These are phyloP conservation scores for Falco novaeseelandiae DNA, from an alignment of 2,797 vertebrate species.

Conservation along the genomic window DNA sequence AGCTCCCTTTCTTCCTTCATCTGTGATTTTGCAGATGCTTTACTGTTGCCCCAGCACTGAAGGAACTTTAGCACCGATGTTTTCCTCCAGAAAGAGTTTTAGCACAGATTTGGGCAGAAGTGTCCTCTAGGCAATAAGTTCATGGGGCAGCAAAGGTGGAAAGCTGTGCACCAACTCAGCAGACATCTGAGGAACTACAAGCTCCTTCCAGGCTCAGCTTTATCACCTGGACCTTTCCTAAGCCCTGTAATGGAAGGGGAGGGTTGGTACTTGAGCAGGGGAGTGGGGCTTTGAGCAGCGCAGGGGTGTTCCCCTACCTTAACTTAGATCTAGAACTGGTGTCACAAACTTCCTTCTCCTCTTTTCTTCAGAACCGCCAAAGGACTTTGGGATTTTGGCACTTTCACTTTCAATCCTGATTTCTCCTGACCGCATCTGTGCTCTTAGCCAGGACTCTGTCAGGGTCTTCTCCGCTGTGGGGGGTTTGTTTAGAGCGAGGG, in stretches of 20 bases:
- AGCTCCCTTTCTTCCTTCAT: neutral
- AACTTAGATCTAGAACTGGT: neutral
- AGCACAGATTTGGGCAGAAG: neutral
- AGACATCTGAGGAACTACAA: neutral
- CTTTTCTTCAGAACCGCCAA: neutral
- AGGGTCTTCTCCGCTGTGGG: neutral
- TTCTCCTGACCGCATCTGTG: neutral
- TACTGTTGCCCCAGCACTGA: neutral
- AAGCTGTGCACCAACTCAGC: neutral
- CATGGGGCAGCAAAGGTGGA: neutral
- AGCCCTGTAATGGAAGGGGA: neutral
- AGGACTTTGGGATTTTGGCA: neutral
- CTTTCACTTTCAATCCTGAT: neutral
- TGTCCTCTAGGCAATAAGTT: neutral
- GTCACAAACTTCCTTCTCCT: neutral
- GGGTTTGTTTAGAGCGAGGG: neutral
- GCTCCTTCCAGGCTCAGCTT: neutral
- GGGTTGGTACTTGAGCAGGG: neutral
- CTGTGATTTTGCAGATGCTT: neutral
- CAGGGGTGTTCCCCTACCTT: neutral
- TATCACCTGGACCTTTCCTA: neutral
- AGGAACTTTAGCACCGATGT: neutral
- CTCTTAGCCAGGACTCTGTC: neutral
- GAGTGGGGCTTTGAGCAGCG: neutral
- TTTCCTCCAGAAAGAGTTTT: neutral